phyloP scores from a whole-genome alignment of 2,797 vertebrate species.

The Graptemys geographica region DNA sequence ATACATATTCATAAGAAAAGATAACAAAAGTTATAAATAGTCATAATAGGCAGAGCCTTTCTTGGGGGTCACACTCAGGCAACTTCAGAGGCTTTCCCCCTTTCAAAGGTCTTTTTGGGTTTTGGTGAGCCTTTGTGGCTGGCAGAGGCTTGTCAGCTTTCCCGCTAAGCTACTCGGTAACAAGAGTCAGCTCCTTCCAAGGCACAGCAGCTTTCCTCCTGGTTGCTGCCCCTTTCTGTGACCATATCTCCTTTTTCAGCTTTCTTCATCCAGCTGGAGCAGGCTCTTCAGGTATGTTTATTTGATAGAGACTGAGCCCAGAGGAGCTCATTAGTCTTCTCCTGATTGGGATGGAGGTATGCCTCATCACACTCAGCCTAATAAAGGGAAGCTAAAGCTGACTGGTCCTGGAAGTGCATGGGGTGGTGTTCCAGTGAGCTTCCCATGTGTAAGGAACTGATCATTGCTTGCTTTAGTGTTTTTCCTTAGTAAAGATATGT shows the following conservation, averaged over 20 bases:
- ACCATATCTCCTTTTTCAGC: background rate
- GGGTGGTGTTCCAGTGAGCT: background rate
- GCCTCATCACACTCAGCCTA: background rate
- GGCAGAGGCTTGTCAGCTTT: background rate
- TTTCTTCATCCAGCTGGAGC: background rate
- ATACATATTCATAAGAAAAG: background rate
- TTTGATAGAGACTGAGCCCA: background rate
- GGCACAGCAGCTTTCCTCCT: background rate
- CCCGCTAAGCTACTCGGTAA: too few species aligned
- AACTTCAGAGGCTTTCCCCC: background rate
- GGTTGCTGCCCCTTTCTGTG: background rate
- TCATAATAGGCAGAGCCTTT: background rate
- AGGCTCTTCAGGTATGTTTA: background rate
- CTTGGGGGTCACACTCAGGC: background rate
- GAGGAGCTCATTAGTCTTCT: background rate
- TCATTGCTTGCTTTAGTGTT: background rate
- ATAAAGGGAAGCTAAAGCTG: background rate
- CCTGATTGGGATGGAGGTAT: background rate
- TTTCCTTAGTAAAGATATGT: background rate
- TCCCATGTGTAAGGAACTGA: background rate
- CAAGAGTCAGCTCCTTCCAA: background rate
- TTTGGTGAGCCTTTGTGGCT: background rate
- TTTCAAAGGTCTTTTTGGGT: background rate
- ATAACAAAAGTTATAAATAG: background rate
- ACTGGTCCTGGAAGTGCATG: background rate